Percentiles rank a stretch among this genome's conserved stretches.
phyloP scores from a whole-genome alignment of 2,113 vertebrate species.

The Dryoscopus gambensis region DNA sequence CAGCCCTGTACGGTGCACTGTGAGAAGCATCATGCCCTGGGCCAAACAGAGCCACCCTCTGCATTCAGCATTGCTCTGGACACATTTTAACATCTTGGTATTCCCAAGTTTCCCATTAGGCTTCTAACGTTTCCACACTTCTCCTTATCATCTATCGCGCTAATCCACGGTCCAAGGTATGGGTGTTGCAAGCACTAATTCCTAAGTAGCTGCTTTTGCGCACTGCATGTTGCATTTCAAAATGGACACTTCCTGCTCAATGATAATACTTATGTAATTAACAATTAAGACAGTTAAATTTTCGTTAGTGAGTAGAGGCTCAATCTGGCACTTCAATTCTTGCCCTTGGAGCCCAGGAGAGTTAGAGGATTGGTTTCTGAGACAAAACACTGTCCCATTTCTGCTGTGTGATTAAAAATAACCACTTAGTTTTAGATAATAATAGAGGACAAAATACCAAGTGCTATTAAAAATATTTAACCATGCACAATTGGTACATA shows the following conservation, averaged over 20 bases:
- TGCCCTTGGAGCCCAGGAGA: not conserved
- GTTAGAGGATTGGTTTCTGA: not conserved
- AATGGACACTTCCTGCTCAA: not conserved
- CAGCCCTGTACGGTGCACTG: not conserved
- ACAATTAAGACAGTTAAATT: not conserved
- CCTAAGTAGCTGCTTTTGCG: not conserved
- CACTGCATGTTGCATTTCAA: not conserved
- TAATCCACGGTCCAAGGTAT: not conserved
- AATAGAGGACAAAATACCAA: constrained; percentile 19
- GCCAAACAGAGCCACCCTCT: not conserved
- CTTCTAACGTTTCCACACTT: not conserved
- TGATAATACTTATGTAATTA: not conserved
- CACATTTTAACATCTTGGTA: not conserved
- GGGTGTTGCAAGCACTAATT: not conserved
- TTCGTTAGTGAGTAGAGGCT: not conserved
- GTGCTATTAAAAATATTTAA: not conserved
- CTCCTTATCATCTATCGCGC: not conserved
- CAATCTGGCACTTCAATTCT: not conserved
- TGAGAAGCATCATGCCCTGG: not conserved
- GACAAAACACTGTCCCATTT: not conserved
- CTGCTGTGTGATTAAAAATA: constrained; percentile 22
- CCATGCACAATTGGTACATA: not conserved
- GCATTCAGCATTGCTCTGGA: not conserved
- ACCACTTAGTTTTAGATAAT: not conserved
- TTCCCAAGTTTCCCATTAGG: not conserved